phyloP scores from a whole-genome alignment of 92 coral and sea anemone species.

The Bergia sp. region DNA sequence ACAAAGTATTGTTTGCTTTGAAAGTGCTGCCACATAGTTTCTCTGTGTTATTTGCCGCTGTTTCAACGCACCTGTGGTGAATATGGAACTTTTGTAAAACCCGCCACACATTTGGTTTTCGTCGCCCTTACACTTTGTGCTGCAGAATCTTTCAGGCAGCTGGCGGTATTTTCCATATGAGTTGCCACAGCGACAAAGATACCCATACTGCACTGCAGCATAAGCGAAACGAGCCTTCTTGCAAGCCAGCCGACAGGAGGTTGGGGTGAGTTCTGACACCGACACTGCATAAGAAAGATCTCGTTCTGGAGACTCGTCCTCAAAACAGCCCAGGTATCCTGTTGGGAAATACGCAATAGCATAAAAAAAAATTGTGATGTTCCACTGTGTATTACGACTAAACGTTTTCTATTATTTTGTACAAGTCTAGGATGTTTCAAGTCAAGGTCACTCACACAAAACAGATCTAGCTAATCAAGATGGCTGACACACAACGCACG shows the following conservation, averaged over 20 bases:
- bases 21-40: too few species aligned
- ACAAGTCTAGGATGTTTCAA: too few species aligned
- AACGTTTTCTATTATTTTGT: too few species aligned
- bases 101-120: constrained; percentile 90
- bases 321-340: constrained; percentile 94
- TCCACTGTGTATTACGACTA: not conserved
- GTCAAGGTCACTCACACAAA: too few species aligned
- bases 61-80: constrained; percentile 76
- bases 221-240: constrained; percentile 84
- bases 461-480: too few species aligned
- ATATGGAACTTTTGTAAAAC: constrained; percentile 85
- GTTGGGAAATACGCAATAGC: not conserved
- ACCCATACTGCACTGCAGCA: constrained; percentile 98
- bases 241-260: constrained; percentile 85
- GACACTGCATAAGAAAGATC: constrained; percentile 83
- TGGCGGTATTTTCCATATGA: constrained; percentile 86
- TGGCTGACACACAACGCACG: too few species aligned
- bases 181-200: constrained; percentile 96
- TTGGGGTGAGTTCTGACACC: constrained; percentile 84
- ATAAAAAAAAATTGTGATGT: not conserved
- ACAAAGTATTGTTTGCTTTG: too few species aligned
- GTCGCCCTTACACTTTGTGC: constrained; percentile 84
- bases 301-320: constrained; percentile 89
- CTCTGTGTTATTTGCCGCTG: not conserved
- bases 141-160: constrained; percentile 81